A percentile compares a stretch with the other conserved stretches of the same genome.
phyloP scores from a whole-genome alignment of 2,113 vertebrate genomes.

The Xiphophorus couchianus region DNA sequence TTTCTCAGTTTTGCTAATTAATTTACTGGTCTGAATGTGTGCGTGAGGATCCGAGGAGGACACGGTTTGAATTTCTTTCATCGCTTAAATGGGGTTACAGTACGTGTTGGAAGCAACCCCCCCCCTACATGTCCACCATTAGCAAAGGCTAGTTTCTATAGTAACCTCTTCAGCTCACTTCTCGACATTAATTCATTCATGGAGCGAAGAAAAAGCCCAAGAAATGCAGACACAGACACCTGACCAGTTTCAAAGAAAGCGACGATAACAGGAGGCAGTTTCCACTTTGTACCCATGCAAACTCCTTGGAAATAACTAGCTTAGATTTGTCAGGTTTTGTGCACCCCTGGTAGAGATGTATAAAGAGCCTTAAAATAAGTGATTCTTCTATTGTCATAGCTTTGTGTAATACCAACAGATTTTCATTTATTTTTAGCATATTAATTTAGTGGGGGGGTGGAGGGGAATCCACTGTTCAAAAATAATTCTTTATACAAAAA shows the following conservation, averaged over 20 bases:
- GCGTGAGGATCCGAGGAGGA: background rate
- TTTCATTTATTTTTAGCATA: background rate
- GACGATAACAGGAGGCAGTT: background rate
- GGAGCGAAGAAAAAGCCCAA: slow-evolving; percentile 64
- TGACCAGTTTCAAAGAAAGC: slow-evolving; percentile 35
- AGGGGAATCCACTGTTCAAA: background rate
- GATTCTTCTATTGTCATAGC: background rate
- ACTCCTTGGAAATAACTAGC: background rate
- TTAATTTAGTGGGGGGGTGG: too few relatives aligned
- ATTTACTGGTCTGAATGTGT: background rate
- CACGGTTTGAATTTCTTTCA: slow-evolving; percentile 1
- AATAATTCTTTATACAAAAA: background rate
- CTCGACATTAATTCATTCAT: slow-evolving; percentile 70
- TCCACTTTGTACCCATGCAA: background rate
- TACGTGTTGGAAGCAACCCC: slow-evolving; percentile 4
- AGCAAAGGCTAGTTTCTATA: slow-evolving; percentile 76
- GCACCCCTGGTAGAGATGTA: background rate
- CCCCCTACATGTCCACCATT: slow-evolving; percentile 30
- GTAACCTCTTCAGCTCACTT: slow-evolving; percentile 74
- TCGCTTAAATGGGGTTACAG: slow-evolving; percentile 24
- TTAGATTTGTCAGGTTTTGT: background rate
- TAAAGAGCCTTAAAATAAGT: background rate
- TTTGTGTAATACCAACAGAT: background rate
- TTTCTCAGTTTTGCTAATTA: slow-evolving; percentile 37
- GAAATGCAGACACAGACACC: slow-evolving; percentile 64